Conservation (phyloP, 2,888 invertebrate genomes). For the Liposcelis brunnea region DNA sequence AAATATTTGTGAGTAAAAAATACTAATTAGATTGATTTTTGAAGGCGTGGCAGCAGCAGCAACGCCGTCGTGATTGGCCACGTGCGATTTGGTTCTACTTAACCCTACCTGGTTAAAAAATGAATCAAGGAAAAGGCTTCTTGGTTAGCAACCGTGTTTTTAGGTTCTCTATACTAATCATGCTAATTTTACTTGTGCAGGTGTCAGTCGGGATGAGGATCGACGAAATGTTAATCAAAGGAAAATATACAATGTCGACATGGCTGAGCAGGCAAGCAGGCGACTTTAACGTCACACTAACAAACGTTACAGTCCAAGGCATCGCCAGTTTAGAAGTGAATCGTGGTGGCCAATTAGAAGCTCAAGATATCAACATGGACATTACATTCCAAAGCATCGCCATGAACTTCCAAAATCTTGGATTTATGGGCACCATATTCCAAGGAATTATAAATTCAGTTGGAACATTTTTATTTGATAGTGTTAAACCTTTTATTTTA, state of each 20-base stretch:
- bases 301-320: slow-evolving; percentile 48
- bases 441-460: slow-evolving; percentile 66
- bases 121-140: no score
- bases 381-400: slow-evolving; percentile 55
- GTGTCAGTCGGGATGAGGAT: slow-evolving; percentile 53
- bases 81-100: no score
- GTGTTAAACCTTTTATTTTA: slow-evolving; percentile 69
- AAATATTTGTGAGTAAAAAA: no score
- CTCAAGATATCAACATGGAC: slow-evolving; percentile 64
- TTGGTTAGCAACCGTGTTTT: no score
- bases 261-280: slow-evolving; percentile 55
- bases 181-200: slow-evolving; percentile 25
- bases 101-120: not conserved
- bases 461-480: slow-evolving; percentile 66
- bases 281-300: slow-evolving; percentile 58
- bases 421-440: slow-evolving; percentile 49
- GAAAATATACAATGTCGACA: slow-evolving; percentile 55
- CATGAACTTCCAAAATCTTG: slow-evolving; percentile 68
- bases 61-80: no score
- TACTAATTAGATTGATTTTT: no score
- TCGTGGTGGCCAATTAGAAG: slow-evolving; percentile 54
- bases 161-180: no score
- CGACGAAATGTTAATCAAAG: slow-evolving; percentile 49
- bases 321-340: slow-evolving; percentile 53
- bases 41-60: no score